Conservation (phyloP, 2,888 invertebrate species). For the Leucophora obtusa region DNA sequence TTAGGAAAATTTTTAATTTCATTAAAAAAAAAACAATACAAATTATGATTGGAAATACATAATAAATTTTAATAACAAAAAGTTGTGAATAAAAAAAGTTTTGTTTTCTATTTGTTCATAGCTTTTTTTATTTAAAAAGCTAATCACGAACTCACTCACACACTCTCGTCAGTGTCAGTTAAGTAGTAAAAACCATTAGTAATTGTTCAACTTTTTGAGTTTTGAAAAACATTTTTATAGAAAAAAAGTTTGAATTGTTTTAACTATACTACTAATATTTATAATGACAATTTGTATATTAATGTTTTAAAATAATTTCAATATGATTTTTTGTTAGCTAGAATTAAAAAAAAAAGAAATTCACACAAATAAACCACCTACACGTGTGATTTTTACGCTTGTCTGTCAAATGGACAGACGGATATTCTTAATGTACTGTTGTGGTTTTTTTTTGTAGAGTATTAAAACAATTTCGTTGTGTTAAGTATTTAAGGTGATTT, state of each 20-base stretch:
- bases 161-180: not conserved
- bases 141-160: not conserved
- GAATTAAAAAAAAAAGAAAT: not conserved
- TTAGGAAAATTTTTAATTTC: no score
- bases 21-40: no score
- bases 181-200: conserved; percentile 4
- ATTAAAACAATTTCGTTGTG: not conserved
- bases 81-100: no score
- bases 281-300: not conserved
- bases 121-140: not conserved
- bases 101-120: not conserved
- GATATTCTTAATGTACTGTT: not conserved
- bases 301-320: conserved; percentile 4
- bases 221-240: not conserved
- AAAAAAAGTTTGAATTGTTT: not conserved
- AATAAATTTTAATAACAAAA: no score
- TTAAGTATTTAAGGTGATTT: conserved; percentile 3
- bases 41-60: no score
- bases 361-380: conserved; percentile 6
- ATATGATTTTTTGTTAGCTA: not conserved
- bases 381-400: conserved; percentile 4
- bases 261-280: not conserved
- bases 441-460: not conserved
- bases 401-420: not conserved
- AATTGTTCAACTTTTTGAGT: not conserved